Evolutionary conservation across 2,113 vertebrate species (phyloP).

Genomic region (Apteryx owenii): DNA sequence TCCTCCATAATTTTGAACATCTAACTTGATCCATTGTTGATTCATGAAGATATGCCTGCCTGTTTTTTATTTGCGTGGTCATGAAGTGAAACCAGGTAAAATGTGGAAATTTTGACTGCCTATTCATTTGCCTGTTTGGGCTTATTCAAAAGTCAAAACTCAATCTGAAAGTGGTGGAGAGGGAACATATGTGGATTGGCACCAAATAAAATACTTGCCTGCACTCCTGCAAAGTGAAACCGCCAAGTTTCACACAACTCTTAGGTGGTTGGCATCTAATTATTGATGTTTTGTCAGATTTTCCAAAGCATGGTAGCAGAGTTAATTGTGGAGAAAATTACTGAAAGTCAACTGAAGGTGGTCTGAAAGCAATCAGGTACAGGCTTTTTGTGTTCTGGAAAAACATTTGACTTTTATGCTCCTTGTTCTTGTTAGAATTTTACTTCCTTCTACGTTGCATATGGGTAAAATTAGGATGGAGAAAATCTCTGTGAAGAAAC

Average conservation of each 20-base stretch:
- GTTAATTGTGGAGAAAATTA: not conserved
- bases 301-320: not conserved
- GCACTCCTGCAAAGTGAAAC: not conserved
- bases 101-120: not conserved
- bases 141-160: not conserved
- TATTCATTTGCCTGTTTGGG: slow-evolving; percentile 17
- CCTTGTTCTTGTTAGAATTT: not conserved
- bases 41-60: not conserved
- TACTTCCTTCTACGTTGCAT: not conserved
- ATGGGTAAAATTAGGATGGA: not conserved
- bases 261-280: not conserved
- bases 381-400: not conserved
- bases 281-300: slow-evolving; percentile 29
- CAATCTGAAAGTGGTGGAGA: not conserved
- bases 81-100: slow-evolving; percentile 6
- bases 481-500: not conserved
- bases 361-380: not conserved
- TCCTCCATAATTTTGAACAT: not conserved
- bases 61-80: not conserved
- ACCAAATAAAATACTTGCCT: slow-evolving; percentile 46
- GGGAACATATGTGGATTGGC: not conserved
- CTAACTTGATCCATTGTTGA: not conserved
- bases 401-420: not conserved
- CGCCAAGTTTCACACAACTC: not conserved
- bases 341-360: not conserved